Base-by-base conservation (phyloP, 2,888 invertebrate species). In the Thecocarcelia acutangulata region DNA sequence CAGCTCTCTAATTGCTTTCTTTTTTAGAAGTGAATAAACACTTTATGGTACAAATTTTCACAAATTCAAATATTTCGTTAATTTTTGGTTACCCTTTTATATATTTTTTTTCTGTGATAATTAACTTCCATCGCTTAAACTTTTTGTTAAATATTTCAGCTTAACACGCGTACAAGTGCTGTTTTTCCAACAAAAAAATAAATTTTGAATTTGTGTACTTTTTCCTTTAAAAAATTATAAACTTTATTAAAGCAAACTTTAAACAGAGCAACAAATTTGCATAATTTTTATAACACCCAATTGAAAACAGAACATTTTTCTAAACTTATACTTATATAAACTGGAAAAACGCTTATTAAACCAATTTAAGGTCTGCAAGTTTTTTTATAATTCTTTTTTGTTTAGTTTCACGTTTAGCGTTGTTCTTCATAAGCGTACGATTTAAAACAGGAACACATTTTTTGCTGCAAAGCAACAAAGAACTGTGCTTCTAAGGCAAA, bases 211-310 rank as follows among this genome's bases (percentile, higher is more conserved):
- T n/a, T n/a, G n/a, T n/a, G n/a, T n/a, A n/a, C n/a, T n/a, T n/a
- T n/a, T n/a, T n/a, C n/a, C 24, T 3, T 24, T 24, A 24, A 24
- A 24, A 24, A 24, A 24, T 24, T 24, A 24, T 3, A 24, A 24
- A 33, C 33, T 33, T 8, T 9, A 28, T 28, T n/a, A n/a, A 19
- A 15, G 15, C 13, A 37, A 37, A 58, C 42, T n/a, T n/a, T 56
- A 66, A 28, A 28, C 3, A 28, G 9, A 33, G 24, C 24, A 24
- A 40, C n/a, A n/a, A 52, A 75, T 75, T 69, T 70, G 52, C 70
- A 75, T 70, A 72, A 75, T 66, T 80, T 61, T 52, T 61, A 46
- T 66, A 76, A 63, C 75, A 75, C 64, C 54, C 75, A 75, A 70
- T 74, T 61, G 50, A 61, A 28, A 44, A 33, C 42, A 17, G n/a